Base-by-base conservation (phyloP, 2,797 vertebrate genomes). In the Vespertilio murinus region DNA sequence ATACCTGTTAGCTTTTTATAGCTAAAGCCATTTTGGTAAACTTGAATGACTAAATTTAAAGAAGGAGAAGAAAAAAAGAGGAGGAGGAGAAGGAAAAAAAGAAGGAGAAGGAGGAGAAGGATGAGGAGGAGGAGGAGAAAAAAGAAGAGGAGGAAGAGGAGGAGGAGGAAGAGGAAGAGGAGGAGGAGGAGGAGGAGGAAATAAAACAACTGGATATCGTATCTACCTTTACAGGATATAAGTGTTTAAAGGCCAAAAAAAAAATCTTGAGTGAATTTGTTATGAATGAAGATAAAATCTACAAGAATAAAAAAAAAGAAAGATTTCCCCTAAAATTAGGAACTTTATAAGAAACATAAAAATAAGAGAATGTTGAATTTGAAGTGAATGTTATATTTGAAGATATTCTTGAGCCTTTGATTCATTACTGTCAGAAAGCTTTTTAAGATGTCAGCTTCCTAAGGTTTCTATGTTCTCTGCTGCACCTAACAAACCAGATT, bases 401-500 rank as follows among this genome's bases (percentile, higher is more conserved):
- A 95, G 94, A 82, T n/a, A 95, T 93, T 94, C 70, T 90, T 85
- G 35, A 92, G 64, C 82, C 64, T 38, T 93, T 93, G 90, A 94
- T 78, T 90, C 64, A 92, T 88, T 88, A 49, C 30, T 91, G 88
- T 93, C 94, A 94, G 42, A 95, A 97, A 93, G 81, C 70, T 85
- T 96, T 95, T 90, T 65, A 90, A 95, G 81, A 90, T 92, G 77
- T 93, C 80, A 90, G 49, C 52, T 93, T 92, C 61, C 71, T 78
- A 82, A 84, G 83, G 82, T 54, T 93, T 94, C 94, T 77, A 54
- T 85, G n/a, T 93, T 86, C 85, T 93, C n/a, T 33, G 64, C 81
- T 65, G 22, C 92, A 64, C 35, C 95, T 88, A 88, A 59, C 87
- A 88, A 93, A 82, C 42, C 56, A 45, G 78, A 85, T 92, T 92